Evolutionary conservation across 2,888 invertebrate species (phyloP).

Genomic region (Aphrophora alni): DNA sequence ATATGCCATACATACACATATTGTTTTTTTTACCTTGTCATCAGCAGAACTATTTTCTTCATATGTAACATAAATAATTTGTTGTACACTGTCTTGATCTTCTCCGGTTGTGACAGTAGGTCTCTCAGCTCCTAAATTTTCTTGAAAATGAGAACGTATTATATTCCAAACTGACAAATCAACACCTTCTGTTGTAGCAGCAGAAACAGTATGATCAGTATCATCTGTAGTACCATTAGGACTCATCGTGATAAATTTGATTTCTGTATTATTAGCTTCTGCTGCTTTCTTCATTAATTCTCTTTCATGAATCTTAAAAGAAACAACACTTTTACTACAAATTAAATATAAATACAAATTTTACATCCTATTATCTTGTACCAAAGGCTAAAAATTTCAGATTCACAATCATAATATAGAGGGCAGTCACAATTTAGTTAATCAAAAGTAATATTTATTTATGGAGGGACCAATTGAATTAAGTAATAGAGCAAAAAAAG

Average conservation of each 20-base stretch:
- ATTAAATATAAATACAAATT: background rate
- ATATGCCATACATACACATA: too few species aligned
- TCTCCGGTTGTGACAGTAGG: constrained; percentile 13
- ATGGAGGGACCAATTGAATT: too few species aligned
- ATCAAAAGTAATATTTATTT: too few species aligned
- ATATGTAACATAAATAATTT: constrained; percentile 62
- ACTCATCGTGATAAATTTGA: background rate
- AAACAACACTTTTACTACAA: too few species aligned
- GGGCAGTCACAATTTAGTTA: too few species aligned
- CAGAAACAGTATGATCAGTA: background rate
- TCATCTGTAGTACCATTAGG: too few species aligned
- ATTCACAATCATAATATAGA: too few species aligned
- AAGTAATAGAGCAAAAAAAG: too few species aligned
- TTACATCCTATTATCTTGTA: background rate
- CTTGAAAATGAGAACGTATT: constrained; percentile 53
- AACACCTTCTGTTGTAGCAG: constrained; percentile 46
- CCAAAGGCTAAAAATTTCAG: too few species aligned
- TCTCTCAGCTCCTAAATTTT: constrained; percentile 51
- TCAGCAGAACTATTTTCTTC: constrained; percentile 58
- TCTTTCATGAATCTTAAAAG: constrained; percentile 54
- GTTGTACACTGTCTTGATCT: constrained; percentile 56
- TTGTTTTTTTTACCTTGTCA: constrained; percentile 41
- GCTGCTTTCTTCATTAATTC: constrained; percentile 53
- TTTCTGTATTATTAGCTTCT: constrained; percentile 34
- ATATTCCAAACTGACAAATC: constrained; percentile 50